A percentile compares a stretch with the other conserved stretches of the same genome.
Evolutionary conservation across 2,113 vertebrate genomes (phyloP).

Genomic region (Nesoenas mayeri): DNA sequence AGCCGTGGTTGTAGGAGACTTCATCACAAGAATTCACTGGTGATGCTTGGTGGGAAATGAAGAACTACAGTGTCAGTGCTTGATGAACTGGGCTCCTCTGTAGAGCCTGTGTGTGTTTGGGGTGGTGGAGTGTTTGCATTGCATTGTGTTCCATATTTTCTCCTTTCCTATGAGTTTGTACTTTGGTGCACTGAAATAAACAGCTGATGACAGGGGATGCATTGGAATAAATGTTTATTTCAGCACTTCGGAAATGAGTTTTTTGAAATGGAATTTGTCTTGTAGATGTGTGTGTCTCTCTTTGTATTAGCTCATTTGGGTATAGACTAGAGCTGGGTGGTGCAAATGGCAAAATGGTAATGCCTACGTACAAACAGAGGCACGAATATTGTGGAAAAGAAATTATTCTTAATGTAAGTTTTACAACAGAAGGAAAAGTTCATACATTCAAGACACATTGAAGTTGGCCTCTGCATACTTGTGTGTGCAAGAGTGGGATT

Average conservation of each 20-base stretch:
- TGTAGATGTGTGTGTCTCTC: not conserved
- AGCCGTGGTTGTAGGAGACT: not conserved
- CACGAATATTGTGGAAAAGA: not conserved
- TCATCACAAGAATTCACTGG: not conserved
- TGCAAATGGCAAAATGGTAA: not conserved
- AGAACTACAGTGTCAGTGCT: not conserved
- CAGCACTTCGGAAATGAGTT: constrained; percentile 50
- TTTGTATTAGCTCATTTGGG: not conserved
- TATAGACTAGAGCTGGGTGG: not conserved
- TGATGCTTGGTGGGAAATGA: not conserved
- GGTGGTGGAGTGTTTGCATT: not conserved
- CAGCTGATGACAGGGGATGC: constrained; percentile 4
- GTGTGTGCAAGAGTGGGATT: not conserved
- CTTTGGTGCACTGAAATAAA: not conserved
- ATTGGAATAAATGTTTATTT: constrained; percentile 30
- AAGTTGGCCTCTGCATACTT: not conserved
- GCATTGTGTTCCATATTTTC: not conserved
- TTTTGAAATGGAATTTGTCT: constrained; percentile 51
- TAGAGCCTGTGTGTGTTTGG: not conserved
- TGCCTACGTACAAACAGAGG: not conserved
- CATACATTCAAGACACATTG: not conserved
- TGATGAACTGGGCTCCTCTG: not conserved
- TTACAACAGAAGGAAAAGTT: not conserved
- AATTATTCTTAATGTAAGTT: not conserved
- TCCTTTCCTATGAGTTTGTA: not conserved